Evolutionary conservation across 2,113 vertebrate species (phyloP), one percentile per base, ranked within the genome.

Genomic region (Nothocercus nigrocapillus): DNA sequence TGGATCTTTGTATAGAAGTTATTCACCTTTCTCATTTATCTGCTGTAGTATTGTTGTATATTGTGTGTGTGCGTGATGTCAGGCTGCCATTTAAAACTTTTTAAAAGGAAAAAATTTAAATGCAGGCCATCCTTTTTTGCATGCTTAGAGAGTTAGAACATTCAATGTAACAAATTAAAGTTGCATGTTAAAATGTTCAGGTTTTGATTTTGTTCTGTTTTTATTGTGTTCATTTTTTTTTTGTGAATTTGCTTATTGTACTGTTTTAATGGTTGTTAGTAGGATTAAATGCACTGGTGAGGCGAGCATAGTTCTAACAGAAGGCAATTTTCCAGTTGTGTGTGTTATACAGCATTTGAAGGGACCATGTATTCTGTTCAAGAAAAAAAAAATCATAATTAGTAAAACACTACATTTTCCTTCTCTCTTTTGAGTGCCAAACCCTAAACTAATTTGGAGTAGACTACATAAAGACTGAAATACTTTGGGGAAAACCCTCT

Each of bases 61-160:
- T 96, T 97, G 96, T 87, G 97, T 97, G 97, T 94, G 97, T 88
- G 97, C 76, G 94, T 98, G 98, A 98, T 77, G 97, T 98, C 98
- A 95, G 97, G 98, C 98, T 98, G 98, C 98, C 98, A 98, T 97
- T 98, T 98, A 98, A 98, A 98, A 97, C 95, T 97, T 98, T 91
- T 88, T 34, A 95, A 96, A 96, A 88, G 64, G 51, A 97, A 97
- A 95, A 97, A 95, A 94, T 95, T 97, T 97, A 97, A 98, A 98
- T 96, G 96, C 98, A 98, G 98, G 98, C 97, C 97, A 98, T 98
- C 98, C 97, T 98, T 98, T 98, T 98, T 98, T 98, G 98, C 98
- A 99, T 99, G 98, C 98, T 96, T 98, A 98, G 98, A 97, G 90
- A 88, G 97, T 95, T 98, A 99, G 98, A 98, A 97, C 96, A 97